Evolutionary conservation across 2,797 vertebrate species (phyloP).

Genomic region (Gouania willdenowi): DNA sequence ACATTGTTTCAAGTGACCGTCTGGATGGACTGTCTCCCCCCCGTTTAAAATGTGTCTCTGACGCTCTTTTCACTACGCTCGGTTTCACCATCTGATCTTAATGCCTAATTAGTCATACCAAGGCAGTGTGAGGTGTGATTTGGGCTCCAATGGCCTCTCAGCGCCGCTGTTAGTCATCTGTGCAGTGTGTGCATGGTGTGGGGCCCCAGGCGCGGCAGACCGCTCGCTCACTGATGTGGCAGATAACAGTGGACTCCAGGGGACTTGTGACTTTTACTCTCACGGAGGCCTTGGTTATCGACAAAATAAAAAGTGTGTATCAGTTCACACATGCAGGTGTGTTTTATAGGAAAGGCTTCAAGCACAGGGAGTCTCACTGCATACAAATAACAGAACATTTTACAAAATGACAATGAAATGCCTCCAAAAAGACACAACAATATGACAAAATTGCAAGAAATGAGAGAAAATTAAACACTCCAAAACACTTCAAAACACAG

Average conservation of each 20-base stretch:
- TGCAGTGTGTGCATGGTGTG: conserved; percentile 46
- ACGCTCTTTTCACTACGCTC: conserved; percentile 54
- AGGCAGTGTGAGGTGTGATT: conserved; percentile 60
- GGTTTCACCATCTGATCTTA: conserved; percentile 59
- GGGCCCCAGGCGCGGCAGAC: conserved; percentile 53
- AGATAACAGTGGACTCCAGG: conserved; percentile 58
- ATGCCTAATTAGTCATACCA: conserved; percentile 63
- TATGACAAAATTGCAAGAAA: too few relatives aligned
- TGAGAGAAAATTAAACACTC: too few relatives aligned
- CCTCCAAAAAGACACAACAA: too few relatives aligned
- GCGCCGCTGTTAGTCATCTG: conserved; percentile 50
- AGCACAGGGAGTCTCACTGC: too few relatives aligned
- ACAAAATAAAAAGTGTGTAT: too few relatives aligned
- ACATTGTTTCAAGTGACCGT: conserved; percentile 5
- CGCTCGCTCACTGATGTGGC: conserved; percentile 52
- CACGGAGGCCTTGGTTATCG: too few relatives aligned
- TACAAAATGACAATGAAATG: too few relatives aligned
- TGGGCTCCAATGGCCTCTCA: conserved; percentile 55
- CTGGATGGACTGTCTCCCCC: conserved; percentile 31
- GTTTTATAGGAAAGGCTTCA: too few relatives aligned
- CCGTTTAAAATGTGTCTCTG: conserved; percentile 37
- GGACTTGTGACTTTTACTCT: conserved; percentile 58
- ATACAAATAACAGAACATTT: too few relatives aligned
- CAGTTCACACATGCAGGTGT: too few relatives aligned
- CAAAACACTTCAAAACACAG: too few relatives aligned